These are phyloP conservation scores for Halictus ligatus DNA, from an alignment of 2,888 invertebrate genomes.

Conservation along the genomic window DNA sequence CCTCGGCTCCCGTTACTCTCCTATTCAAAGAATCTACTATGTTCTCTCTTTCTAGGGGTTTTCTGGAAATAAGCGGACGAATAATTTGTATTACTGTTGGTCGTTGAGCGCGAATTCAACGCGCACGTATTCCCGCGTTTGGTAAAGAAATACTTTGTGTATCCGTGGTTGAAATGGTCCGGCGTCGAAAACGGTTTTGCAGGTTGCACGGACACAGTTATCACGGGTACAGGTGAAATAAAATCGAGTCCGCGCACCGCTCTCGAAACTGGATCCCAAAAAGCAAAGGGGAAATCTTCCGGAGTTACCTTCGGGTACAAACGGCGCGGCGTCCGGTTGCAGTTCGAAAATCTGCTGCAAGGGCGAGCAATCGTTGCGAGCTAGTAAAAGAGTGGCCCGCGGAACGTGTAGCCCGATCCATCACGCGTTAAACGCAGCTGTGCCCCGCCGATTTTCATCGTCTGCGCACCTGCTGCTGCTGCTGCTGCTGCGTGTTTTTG, in stretches of 20 bases:
- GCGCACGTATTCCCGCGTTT: no score
- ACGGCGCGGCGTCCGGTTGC: conserved; percentile 30
- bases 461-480: conserved; percentile 72
- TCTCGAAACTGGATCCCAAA: neutral
- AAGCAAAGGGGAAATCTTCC: neutral
- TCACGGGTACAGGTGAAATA: neutral
- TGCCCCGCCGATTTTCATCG: conserved; percentile 69
- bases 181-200: neutral
- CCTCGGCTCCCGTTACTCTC: no score
- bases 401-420: conserved; percentile 61
- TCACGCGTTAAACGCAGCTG: conserved; percentile 73
- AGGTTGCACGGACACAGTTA: neutral
- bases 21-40: no score
- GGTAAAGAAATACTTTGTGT: neutral
- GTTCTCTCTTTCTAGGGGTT: no score
- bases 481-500: conserved; percentile 59
- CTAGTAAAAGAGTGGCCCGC: conserved; percentile 47
- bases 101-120: neutral
- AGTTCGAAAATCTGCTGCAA: conserved; percentile 56
- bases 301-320: conserved; percentile 15
- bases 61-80: neutral
- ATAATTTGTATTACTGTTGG: neutral
- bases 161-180: neutral
- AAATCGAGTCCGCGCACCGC: neutral
- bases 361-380: conserved; percentile 52